Base-by-base conservation (phyloP, 2,113 vertebrate genomes). In the Corythornis madagascariensis region DNA sequence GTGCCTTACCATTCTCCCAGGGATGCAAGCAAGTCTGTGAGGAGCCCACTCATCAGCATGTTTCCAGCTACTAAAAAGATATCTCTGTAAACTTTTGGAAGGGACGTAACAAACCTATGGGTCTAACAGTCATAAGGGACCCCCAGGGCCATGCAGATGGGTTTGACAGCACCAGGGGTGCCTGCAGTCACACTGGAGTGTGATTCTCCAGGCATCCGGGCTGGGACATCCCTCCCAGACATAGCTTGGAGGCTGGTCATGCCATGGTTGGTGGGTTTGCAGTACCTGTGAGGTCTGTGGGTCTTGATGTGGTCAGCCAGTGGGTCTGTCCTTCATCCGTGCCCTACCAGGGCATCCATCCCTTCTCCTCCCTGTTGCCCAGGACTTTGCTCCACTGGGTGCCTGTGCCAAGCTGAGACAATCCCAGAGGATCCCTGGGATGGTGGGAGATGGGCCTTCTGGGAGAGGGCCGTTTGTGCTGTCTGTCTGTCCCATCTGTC, bases 1-100 rank as follows among this genome's bases (percentile, higher is more conserved):
- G 74, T 4, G 7, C 16, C 65, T 75, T 1, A 3, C 45, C 0
- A 1, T 40, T n/a, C 42, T 50, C 38, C 15, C 0, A 0, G 71
- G 61, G 71, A 69, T 1, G 3, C 11, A 22, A 63, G 35, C 11
- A 42, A 66, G n/a, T 21, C 7, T 0, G 1, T 1, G 4, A 29
- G 55, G 38, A 55, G 17, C 47, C 43, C 0, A 0, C 33, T 48
- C 5, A 1, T 87, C 50, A 70, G 82, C 60, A 40, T 0, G 0
- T 71, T 83, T 80, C 67, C 55, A 83, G 67, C 31, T 4, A 2
- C 60, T 92, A 13, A 83, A 89, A 89, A 52, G 84, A 17, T 67
- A 42, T 40, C 42, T 89, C 59, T 45, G 43, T n/a, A 18, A 90
- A 82, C 56, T 56, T 60, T 83, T 6, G 47, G 47, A 87, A 83